These are phyloP conservation scores for Creontiades dilutus DNA, from an alignment of 2,888 invertebrate genomes.

Conservation along the genomic window DNA sequence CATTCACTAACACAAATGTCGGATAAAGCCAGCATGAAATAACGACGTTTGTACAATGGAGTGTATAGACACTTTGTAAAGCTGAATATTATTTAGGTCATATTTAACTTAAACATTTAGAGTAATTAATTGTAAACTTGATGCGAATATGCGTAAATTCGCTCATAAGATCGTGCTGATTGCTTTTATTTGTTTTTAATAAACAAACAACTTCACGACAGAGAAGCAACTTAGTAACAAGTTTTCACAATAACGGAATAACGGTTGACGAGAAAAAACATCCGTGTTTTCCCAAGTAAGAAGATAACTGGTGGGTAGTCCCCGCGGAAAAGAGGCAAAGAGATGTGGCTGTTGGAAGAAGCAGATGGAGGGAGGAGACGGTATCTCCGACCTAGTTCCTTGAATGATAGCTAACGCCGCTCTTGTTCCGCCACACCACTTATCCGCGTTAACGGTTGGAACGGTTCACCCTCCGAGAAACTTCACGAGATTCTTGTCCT, in stretches of 20 bases:
- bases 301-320: slow-evolving; percentile 45
- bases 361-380: slow-evolving; percentile 55
- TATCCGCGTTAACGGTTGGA: slow-evolving; percentile 69
- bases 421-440: slow-evolving; percentile 63
- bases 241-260: neutral
- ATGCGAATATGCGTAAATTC: too few species aligned
- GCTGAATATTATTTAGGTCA: too few species aligned
- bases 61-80: too few species aligned
- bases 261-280: slow-evolving; percentile 36
- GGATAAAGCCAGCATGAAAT: too few species aligned
- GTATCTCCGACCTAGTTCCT: slow-evolving; percentile 68
- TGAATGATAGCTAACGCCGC: slow-evolving; percentile 67
- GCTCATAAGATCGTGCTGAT: neutral
- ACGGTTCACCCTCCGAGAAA: slow-evolving; percentile 57
- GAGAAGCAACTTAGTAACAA: too few species aligned
- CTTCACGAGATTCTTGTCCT: slow-evolving; percentile 45
- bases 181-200: neutral
- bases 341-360: slow-evolving; percentile 35
- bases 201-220: too few species aligned
- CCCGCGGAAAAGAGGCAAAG: slow-evolving; percentile 28
- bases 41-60: too few species aligned
- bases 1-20: too few species aligned
- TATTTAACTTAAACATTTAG: too few species aligned
- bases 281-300: slow-evolving; percentile 54
- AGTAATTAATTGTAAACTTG: too few species aligned